These are phyloP conservation scores for Caenorhabditis zanzibari DNA, from an alignment of 2,888 invertebrate genomes.

Conservation along the genomic window DNA sequence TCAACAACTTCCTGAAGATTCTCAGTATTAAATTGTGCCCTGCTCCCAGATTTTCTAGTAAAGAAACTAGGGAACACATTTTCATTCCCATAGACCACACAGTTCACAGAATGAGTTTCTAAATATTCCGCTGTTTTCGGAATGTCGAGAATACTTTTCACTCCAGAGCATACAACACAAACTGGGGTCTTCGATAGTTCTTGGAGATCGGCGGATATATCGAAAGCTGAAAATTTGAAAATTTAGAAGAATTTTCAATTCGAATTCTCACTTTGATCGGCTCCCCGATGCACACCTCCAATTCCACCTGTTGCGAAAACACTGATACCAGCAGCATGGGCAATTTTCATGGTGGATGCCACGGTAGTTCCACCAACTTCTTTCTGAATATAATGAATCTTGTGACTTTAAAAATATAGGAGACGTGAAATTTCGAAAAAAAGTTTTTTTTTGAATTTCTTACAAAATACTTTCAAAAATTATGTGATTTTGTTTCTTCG, in stretches of 20 bases:
- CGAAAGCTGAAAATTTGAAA: constrained; percentile 86
- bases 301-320: constrained; percentile 95
- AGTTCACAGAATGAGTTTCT: constrained; percentile 96
- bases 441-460: background rate
- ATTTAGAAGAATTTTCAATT: too few species aligned
- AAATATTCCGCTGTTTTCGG: constrained; percentile 94
- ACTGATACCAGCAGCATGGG: constrained; percentile 90
- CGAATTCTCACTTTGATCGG: constrained; percentile 87
- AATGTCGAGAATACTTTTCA: constrained; percentile 97
- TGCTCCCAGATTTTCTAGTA: constrained; percentile 88
- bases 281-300: constrained; percentile 96
- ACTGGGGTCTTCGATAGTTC: constrained; percentile 93
- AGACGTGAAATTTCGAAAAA: too few species aligned
- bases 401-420: too few species aligned
- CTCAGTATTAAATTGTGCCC: constrained; percentile 88
- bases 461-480: too few species aligned
- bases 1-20: constrained; percentile 88
- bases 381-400: too few species aligned
- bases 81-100: constrained; percentile 88
- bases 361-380: constrained; percentile 94
- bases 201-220: constrained; percentile 94
- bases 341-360: constrained; percentile 93
- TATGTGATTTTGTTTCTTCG: too few species aligned
- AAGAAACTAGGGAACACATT: constrained; percentile 95
- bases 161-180: constrained; percentile 95